Base-by-base conservation (phyloP, 2,888 invertebrate genomes). In the Hedya salicella region DNA sequence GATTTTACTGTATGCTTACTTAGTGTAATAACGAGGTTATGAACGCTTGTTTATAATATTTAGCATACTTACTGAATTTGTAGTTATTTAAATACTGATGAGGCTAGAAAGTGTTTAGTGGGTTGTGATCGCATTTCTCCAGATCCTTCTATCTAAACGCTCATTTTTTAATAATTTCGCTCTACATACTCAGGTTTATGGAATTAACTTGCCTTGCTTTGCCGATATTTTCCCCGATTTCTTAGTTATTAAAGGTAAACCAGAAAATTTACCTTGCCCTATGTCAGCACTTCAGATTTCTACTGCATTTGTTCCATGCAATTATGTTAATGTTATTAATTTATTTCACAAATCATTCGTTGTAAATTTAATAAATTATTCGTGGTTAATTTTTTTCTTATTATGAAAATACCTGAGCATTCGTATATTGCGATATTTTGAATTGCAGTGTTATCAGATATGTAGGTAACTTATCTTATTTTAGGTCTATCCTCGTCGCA, bases 311-410 rank as follows among this genome's bases (percentile, higher is more conserved):
- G 19, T 52, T 39, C n/a, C 17, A 46, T 39, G 39, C 25, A 39
- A 30, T 14, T 16, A 36, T 64, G 25, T 60, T 63, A 17, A 60
- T 75, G 74, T 74, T 76, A 73, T 75, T 77, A 73, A 73, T 71
- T 72, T 75, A 76, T 75, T 75, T 65, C 60, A 72, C 17, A 46
- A 71, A 71, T 66, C 42, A 71, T 69, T 62, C 48, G 9, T 63
- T 73, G 68, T 75, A 69, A 68, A 65, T 14, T 60, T 71, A 79
- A 77, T 78, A 81, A 81, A 81, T 78, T 78, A 79, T 79, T 77
- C 67, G 62, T 77, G 75, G 73, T 75, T 76, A 16, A n/a, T 49
- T 40, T 46, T 46, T 44, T 46, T 46, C 19, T 53, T n/a, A 40
- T 53, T 53, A 25, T n/a, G n/a, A 25, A 3, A 4, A 25, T 25